phyloP scores from a whole-genome alignment of 2,888 invertebrate species.

The Uloborus plumipes region DNA sequence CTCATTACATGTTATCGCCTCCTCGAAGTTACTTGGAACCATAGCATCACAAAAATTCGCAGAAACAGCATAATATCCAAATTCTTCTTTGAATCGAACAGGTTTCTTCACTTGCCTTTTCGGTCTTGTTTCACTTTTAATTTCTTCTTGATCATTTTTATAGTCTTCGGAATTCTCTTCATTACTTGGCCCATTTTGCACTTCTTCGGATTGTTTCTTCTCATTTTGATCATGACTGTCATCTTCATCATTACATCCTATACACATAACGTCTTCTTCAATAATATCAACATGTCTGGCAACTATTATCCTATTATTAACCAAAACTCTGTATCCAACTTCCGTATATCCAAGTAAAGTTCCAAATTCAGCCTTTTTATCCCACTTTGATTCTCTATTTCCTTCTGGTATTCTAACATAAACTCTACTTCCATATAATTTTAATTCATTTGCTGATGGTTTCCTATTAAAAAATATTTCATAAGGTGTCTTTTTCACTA shows the following conservation, averaged over 20 bases:
- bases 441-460: neutral
- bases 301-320: neutral
- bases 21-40: neutral
- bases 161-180: neutral
- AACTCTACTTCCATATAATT: neutral
- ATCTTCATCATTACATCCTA: neutral
- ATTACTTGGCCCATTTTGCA: neutral
- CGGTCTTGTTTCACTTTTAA: neutral
- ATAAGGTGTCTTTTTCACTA: neutral
- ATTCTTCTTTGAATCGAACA: neutral
- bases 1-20: neutral
- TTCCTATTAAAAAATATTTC: neutral
- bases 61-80: neutral
- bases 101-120: neutral
- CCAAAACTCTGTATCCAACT: conserved; percentile 3
- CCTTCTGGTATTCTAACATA: conserved; percentile 3
- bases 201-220: neutral
- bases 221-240: neutral
- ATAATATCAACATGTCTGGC: conserved; percentile 3
- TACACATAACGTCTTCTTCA: conserved; percentile 1
- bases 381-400: neutral
- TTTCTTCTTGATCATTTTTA: neutral
- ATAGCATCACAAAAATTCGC: conserved; percentile 1
- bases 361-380: conserved; percentile 7
- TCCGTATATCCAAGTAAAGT: conserved; percentile 7